Conservation (phyloP, 1,140 invertebrate genomes). For the Episyrphus balteatus region DNA sequence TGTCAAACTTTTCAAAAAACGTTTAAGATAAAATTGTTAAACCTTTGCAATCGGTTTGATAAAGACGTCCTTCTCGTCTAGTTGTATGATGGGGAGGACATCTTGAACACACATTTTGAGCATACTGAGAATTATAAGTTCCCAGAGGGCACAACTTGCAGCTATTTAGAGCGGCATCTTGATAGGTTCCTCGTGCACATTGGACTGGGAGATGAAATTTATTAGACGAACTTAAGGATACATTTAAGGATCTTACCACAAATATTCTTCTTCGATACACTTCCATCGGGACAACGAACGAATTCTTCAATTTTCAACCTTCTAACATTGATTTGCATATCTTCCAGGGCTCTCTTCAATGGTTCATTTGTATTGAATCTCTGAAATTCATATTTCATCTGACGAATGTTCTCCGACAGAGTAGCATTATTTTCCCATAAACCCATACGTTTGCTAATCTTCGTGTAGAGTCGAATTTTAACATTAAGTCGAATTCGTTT, state of each 20-base stretch:
- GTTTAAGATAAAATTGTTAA: too few relatives aligned
- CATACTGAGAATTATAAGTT: too few relatives aligned
- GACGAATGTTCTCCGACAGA: conserved; percentile 2
- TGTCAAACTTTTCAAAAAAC: too few relatives aligned
- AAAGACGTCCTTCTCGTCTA: too few relatives aligned
- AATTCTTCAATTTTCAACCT: conserved; percentile 4
- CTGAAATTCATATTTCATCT: conserved; percentile 1
- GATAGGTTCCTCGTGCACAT: too few relatives aligned
- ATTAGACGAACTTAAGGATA: conserved; percentile 4
- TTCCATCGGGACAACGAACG: conserved; percentile 21
- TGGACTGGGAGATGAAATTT: too few relatives aligned
- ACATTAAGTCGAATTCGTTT: conserved; percentile 1
- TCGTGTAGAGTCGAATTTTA: conserved; percentile 1
- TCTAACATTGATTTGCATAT: conserved; percentile 3
- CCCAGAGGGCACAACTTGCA: too few relatives aligned
- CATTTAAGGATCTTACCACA: conserved; percentile 28
- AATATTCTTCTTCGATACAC: conserved; percentile 19
- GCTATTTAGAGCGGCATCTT: too few relatives aligned
- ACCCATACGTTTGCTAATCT: conserved; percentile 2
- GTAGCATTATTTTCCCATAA: conserved; percentile 3
- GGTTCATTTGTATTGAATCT: conserved; percentile 1
- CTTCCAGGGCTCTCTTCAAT: not conserved
- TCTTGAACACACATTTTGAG: too few relatives aligned
- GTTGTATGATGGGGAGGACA: too few relatives aligned
- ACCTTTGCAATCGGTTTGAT: too few relatives aligned